Conservation (phyloP, 1,140 invertebrate species). For the Teleogryllus occipitalis region DNA sequence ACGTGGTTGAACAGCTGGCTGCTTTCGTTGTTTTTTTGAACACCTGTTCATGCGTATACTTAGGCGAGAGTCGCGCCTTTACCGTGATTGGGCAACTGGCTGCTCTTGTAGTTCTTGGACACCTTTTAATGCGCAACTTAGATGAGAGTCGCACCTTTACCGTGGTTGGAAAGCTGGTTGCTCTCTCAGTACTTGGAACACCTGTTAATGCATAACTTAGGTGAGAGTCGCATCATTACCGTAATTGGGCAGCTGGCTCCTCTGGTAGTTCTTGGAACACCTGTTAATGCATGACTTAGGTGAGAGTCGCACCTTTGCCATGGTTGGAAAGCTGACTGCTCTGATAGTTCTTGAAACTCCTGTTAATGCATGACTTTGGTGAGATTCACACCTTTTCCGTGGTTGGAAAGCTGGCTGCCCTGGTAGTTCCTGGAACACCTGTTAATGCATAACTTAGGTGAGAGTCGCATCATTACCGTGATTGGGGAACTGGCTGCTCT, state of each 20-base stretch:
- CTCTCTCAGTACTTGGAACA: constrained; percentile 87
- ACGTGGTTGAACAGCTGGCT: constrained; percentile 77
- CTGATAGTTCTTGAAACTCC: constrained; percentile 87
- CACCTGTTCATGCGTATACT: no score
- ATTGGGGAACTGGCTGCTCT: constrained; percentile 79
- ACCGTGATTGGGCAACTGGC: constrained; percentile 74
- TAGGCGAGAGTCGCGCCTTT: constrained; percentile 47
- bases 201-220: no score
- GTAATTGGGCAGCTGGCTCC: constrained; percentile 76
- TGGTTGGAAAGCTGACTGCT: constrained; percentile 79
- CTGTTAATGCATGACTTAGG: no score
- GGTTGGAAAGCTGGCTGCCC: constrained; percentile 76
- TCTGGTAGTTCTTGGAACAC: constrained; percentile 70
- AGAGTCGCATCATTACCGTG: constrained; percentile 59
- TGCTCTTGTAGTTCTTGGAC: constrained; percentile 83
- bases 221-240: constrained; percentile 52
- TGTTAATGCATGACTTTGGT: no score
- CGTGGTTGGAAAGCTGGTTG: constrained; percentile 75
- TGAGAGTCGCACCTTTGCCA: constrained; percentile 52
- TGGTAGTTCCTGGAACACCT: constrained; percentile 88
- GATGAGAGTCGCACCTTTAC: constrained; percentile 49
- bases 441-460: no score
- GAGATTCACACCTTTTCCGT: constrained; percentile 56
- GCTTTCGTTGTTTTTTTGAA: constrained; percentile 87
- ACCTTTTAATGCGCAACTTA: constrained; percentile 33